Base-by-base conservation (phyloP, 1,140 invertebrate species). In the Musca domestica region DNA sequence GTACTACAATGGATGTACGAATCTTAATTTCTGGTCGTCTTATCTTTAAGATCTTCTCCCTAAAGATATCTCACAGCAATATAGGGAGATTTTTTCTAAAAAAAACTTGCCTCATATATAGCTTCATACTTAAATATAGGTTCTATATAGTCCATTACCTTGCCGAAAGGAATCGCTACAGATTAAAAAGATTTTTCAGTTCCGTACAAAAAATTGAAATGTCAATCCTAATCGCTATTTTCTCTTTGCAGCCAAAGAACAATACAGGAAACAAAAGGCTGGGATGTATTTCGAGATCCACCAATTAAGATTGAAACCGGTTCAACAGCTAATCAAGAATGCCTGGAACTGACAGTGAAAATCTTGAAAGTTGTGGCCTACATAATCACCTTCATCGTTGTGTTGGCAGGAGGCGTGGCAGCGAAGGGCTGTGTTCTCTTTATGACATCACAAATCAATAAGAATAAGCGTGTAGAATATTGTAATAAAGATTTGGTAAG, bases 251-350 rank as follows among this genome's bases (percentile, higher is more conserved):
- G 93, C 76, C 91, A 92, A 82, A 85, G 93, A 72, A 94, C 91
- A 51, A 88, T 93, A 70, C 87, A 88, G 75, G 93, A 95, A 80
- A 95, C 92, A 67, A 95, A 95, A 90, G 92, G 91, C 88, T 97
- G 95, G 95, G 95, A 97, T 86, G 93, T 96, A 15, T 97, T 97
- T 84, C 85, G 94, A 76, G 91, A 94, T 81, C 91, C 94, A 64
- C 94, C 94, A 9, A 90, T 89, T 67, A 94, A 94, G 81, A 88
- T 90, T 75, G 93, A 95, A 81, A 93, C 91, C 70, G 92, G 92
- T 61, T 95, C 93, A 27, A 93, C 93, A 88, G 92, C 92, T 64
- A 93, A 89, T 77, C 92, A 95, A 81, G 89, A 87, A 80, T 95
- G 92, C 81, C 84, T 95, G 70, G 92, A 95, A 74, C 85, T 93